These are phyloP conservation scores for Ceyx erithaca DNA, from an alignment of 2,797 vertebrate species.

Conservation along the genomic window DNA sequence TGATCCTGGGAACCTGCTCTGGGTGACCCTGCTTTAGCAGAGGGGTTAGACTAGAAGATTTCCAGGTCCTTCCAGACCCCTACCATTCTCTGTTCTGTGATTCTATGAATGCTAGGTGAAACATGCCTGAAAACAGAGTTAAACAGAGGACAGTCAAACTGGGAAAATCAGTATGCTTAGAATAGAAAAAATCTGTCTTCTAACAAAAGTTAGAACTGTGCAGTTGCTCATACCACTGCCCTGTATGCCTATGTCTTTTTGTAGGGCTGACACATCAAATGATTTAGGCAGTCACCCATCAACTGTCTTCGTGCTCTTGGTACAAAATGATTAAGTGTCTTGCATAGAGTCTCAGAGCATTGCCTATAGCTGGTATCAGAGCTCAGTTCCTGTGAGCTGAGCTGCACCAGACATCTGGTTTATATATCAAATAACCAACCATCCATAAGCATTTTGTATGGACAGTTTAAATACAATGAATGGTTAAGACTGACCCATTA, in stretches of 20 bases:
- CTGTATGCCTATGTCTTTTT: background rate
- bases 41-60: background rate
- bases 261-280: background rate
- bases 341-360: background rate
- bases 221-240: background rate
- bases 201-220: background rate
- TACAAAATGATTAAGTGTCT: slow-evolving; percentile 6
- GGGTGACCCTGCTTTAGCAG: background rate
- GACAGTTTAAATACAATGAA: slow-evolving; percentile 47
- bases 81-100: background rate
- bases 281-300: background rate
- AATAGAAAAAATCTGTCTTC: background rate
- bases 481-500: slow-evolving; percentile 45
- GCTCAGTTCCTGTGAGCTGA: background rate
- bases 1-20: background rate
- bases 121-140: background rate
- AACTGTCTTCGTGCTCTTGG: background rate
- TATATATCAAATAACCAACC: slow-evolving; percentile 35
- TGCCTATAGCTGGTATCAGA: background rate
- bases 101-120: background rate
- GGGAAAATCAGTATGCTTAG: background rate
- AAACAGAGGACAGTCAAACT: background rate
- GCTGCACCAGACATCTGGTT: slow-evolving; percentile 14
- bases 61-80: background rate
- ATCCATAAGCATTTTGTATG: slow-evolving; percentile 32